These are phyloP conservation scores for Pyrgus malvae DNA, from an alignment of 2,888 invertebrate genomes.

Conservation along the genomic window DNA sequence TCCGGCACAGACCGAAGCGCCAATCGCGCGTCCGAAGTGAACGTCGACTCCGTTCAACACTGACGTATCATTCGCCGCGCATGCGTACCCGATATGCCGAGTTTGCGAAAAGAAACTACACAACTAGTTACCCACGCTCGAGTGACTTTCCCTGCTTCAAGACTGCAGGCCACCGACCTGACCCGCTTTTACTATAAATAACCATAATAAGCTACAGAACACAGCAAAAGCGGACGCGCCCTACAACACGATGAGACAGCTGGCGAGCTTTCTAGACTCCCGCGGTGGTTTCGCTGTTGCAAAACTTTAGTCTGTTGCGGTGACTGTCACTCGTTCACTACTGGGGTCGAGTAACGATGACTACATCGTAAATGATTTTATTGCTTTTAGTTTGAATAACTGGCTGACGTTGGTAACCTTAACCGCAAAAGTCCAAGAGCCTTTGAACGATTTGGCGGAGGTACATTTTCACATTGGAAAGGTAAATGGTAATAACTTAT, in stretches of 20 bases:
- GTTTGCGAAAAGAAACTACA: conserved; percentile 70
- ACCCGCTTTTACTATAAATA: conserved; percentile 68
- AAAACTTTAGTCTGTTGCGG: not conserved
- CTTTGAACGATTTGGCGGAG: too few species aligned
- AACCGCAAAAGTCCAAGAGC: too few species aligned
- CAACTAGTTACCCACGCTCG: conserved; percentile 52
- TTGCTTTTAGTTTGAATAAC: too few species aligned
- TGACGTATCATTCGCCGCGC: conserved; percentile 68
- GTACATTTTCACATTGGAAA: too few species aligned
- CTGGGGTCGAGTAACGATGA: too few species aligned
- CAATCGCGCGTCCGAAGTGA: conserved; percentile 78
- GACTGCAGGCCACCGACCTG: conserved; percentile 55
- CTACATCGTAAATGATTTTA: too few species aligned
- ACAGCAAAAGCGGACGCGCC: conserved; percentile 14
- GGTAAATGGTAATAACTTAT: too few species aligned
- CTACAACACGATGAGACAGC: conserved; percentile 5
- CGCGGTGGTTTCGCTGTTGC: not conserved
- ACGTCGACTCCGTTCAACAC: conserved; percentile 73
- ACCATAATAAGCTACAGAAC: conserved; percentile 36
- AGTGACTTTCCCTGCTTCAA: conserved; percentile 67
- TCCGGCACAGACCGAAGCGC: conserved; percentile 55
- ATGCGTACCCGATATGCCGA: conserved; percentile 60
- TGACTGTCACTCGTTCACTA: not conserved
- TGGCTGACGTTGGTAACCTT: too few species aligned
- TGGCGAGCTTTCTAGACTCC: conserved; percentile 11